A percentile compares a stretch with the other conserved stretches of the same genome.
phyloP scores from a whole-genome alignment of 2,113 vertebrate genomes.

The Willisornis vidua region DNA sequence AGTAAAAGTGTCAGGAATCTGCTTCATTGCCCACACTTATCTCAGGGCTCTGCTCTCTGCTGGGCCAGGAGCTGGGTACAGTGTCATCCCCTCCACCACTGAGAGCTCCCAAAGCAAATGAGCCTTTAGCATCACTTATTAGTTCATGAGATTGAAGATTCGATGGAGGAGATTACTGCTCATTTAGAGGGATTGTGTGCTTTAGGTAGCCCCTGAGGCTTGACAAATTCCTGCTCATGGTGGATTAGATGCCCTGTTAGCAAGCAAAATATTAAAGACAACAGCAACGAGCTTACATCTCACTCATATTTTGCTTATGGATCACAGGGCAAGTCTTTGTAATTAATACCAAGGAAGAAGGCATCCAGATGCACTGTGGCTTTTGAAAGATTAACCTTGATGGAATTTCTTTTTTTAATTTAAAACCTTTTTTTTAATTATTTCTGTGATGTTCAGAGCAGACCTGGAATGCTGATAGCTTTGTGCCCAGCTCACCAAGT shows the following conservation, averaged over 20 bases:
- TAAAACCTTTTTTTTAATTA: neutral
- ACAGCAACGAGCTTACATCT: neutral
- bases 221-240: neutral
- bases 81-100: neutral
- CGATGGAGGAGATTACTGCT: neutral
- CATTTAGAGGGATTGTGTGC: constrained; percentile 42
- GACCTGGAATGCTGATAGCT: neutral
- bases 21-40: neutral
- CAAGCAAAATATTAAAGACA: constrained; percentile 35
- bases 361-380: neutral
- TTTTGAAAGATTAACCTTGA: constrained; percentile 45
- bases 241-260: constrained; percentile 26
- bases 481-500: neutral
- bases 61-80: neutral
- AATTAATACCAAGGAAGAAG: neutral
- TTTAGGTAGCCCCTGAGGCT: neutral
- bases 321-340: neutral
- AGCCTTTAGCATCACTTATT: constrained; percentile 9
- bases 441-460: neutral
- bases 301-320: neutral
- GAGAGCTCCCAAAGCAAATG: neutral
- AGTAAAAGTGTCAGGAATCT: neutral
- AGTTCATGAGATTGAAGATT: constrained; percentile 24
- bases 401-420: constrained; percentile 5
- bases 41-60: neutral